Base-by-base conservation (phyloP, 2,888 invertebrate species). In the Elegia similella region DNA sequence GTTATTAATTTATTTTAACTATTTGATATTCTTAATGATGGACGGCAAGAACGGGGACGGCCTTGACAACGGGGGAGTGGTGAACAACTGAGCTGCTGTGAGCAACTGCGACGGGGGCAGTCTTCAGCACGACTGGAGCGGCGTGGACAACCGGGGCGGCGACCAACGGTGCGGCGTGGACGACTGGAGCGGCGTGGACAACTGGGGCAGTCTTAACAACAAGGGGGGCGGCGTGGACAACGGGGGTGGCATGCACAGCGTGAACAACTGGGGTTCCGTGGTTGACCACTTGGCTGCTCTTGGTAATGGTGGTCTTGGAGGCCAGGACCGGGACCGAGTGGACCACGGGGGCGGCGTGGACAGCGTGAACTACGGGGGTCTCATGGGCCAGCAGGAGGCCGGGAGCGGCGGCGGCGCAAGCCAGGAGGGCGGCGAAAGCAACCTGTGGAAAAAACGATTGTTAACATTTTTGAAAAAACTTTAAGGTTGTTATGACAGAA, bases 321-420 rank as follows among this genome's bases (percentile, higher is more conserved):
- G 68, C 78, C 2, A 78, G 69, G 5, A 79, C 68, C n/a, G 78
- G 78, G 10, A 79, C 74, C 30, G 75, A 69, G 71, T 81, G 82
- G 38, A 86, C 80, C 42, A 87, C 80, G 2, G 89, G 88, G 1
- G 82, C 76, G 38, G 80, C 66, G 56, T 84, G 83, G 55, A 86
- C 76, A 8, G 86, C 77, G 53, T 80, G 79, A 15, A 89, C 87
- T 42, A 86, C 80, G 46, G 86, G 84, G 44, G 85, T 68, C 55
- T 84, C 74, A 64, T 86, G 86, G 30, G 77, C 70, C 47, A 86
- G 60, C 1, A 89, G 67, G n/a, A 88, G 71, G 42, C 88, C 88
- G 7, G 90, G 88, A 16, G 89, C 85, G 69, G 91, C 90, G 56
- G 88, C 89, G 62, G 80, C 92, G 79, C 84, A 89, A 63, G 92